Evolutionary conservation across 1,140 invertebrate species (phyloP).

Genomic region (Geopemphigus sp.): DNA sequence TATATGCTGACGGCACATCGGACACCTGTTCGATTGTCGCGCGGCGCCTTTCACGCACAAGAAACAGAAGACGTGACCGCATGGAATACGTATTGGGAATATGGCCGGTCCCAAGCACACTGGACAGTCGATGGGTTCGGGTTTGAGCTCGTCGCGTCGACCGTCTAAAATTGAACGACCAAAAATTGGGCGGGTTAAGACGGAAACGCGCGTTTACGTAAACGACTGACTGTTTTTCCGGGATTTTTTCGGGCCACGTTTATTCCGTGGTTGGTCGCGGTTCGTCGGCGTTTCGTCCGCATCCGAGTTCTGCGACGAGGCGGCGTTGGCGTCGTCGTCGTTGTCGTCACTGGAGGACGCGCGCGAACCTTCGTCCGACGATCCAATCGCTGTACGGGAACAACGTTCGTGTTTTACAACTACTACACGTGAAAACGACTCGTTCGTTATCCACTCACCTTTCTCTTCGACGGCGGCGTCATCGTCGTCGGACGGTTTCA

Average conservation of each 20-base stretch:
- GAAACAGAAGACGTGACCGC: conserved; percentile 94
- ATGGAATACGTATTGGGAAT: conserved; percentile 84
- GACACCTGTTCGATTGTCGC: conserved; percentile 79
- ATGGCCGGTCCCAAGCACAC: conserved; percentile 87
- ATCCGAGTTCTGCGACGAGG: not conserved
- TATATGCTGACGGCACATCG: conserved; percentile 81
- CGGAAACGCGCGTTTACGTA: no score
- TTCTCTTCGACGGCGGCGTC: not conserved
- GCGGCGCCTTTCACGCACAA: conserved; percentile 91
- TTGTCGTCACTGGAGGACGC: not conserved
- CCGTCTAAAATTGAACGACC: not conserved
- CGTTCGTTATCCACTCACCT: not conserved
- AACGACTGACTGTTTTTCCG: conserved; percentile 4
- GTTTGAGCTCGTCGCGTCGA: not conserved
- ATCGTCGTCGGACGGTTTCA: not conserved
- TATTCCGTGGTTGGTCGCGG: no score
- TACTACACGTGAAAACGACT: no score
- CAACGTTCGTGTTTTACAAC: not conserved
- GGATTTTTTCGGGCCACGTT: conserved; percentile 23
- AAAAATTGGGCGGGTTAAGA: no score
- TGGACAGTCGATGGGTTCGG: conserved; percentile 70
- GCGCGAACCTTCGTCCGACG: not conserved
- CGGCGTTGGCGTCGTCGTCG: not conserved
- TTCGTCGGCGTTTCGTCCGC: no score
- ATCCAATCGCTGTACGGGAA: not conserved